A percentile compares a stretch with the other conserved stretches of the same genome.
These are phyloP conservation scores for Zapornia atra DNA, from an alignment of 2,113 vertebrate species.

Conservation along the genomic window DNA sequence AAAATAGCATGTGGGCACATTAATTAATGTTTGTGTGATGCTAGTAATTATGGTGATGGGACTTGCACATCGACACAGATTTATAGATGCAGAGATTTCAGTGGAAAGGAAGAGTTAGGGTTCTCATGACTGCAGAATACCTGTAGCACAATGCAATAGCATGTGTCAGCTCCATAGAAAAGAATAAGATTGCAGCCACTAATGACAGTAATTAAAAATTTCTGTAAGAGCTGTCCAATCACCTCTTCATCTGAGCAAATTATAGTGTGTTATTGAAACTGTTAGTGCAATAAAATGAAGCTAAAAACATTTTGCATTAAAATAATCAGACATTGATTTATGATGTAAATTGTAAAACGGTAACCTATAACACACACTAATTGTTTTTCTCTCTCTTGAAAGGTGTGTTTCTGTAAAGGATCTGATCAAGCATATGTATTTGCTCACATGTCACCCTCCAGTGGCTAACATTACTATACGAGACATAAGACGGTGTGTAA, in stretches of 20 bases:
- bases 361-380: conserved; percentile 49
- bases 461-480: background rate
- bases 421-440: conserved; percentile 11
- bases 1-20: background rate
- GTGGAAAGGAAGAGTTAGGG: background rate
- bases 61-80: background rate
- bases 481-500: background rate
- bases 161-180: background rate
- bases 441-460: conserved; percentile 9
- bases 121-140: background rate
- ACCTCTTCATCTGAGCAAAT: conserved; percentile 59
- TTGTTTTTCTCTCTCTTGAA: background rate
- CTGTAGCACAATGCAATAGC: background rate
- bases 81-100: background rate
- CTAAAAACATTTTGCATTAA: conserved; percentile 47
- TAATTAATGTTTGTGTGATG: background rate
- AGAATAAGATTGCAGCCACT: conserved; percentile 43
- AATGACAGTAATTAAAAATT: conserved; percentile 69
- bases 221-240: conserved; percentile 61
- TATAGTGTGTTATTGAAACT: conserved; percentile 55
- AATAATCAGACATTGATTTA: conserved; percentile 57
- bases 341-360: conserved; percentile 38
- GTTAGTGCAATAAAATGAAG: conserved; percentile 33
- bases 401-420: conserved; percentile 22
- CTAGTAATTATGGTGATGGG: background rate